Evolutionary conservation across 1,140 invertebrate genomes (phyloP).

Genomic region (Orius insidiosus): DNA sequence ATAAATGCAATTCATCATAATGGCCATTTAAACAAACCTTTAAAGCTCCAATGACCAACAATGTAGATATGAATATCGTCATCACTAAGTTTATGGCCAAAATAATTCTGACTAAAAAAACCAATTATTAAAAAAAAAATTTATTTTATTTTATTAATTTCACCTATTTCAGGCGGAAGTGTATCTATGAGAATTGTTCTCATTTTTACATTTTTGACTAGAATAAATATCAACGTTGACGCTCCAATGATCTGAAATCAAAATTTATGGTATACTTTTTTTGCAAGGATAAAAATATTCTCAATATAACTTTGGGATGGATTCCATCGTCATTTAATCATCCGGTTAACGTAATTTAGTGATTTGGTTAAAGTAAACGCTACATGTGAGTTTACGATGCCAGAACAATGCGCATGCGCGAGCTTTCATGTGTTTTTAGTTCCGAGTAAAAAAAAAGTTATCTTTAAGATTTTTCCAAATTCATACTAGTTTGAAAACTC

Average conservation of each 20-base stretch:
- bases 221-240: constrained; percentile 33
- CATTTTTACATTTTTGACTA: constrained; percentile 38
- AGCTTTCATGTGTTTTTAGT: too few relatives aligned
- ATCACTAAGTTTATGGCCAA: constrained; percentile 61
- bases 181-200: constrained; percentile 50
- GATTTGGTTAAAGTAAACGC: too few relatives aligned
- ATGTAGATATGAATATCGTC: constrained; percentile 55
- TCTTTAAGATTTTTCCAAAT: too few relatives aligned
- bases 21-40: too few relatives aligned
- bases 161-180: constrained; percentile 30
- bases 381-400: too few relatives aligned
- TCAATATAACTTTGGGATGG: too few relatives aligned
- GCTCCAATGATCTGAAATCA: constrained; percentile 36
- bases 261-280: background rate
- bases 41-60: constrained; percentile 53
- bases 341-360: too few relatives aligned
- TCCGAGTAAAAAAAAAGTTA: too few relatives aligned
- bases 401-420: too few relatives aligned
- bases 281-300: background rate
- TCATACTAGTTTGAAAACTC: too few relatives aligned
- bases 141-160: constrained; percentile 13
- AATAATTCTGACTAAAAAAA: constrained; percentile 46
- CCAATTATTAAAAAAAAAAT: constrained; percentile 7
- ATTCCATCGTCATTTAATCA: too few relatives aligned
- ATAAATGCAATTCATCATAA: too few relatives aligned